Percentiles rank a stretch among this genome's conserved stretches.
These are phyloP conservation scores for Graptemys geographica DNA, from an alignment of 2,797 vertebrate species.

Conservation along the genomic window DNA sequence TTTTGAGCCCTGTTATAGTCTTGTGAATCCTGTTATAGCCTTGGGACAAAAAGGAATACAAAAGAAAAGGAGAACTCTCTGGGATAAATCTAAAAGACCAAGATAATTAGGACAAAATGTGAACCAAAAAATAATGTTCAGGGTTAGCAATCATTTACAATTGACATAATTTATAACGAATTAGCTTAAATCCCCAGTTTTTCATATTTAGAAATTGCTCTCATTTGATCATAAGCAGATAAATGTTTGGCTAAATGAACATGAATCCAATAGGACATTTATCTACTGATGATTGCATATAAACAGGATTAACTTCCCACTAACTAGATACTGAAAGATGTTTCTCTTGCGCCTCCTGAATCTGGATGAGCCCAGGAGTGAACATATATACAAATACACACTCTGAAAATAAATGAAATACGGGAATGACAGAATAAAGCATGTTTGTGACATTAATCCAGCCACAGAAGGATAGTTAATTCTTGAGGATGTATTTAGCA, in stretches of 20 bases:
- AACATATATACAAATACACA: not conserved
- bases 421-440: not conserved
- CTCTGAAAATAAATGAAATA: not conserved
- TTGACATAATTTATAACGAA: not conserved
- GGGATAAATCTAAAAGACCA: not conserved
- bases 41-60: not conserved
- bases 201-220: slow-evolving; percentile 32
- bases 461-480: rapidly evolving
- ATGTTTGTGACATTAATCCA: not conserved
- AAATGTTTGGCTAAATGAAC: not conserved
- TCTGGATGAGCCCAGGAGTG: not conserved
- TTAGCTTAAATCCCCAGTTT: not conserved
- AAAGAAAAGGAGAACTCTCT: not conserved
- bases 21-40: too few species aligned
- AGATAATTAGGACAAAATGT: slow-evolving; percentile 13
- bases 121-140: not conserved
- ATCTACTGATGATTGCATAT: not conserved
- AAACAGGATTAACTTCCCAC: slow-evolving; percentile 8
- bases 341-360: not conserved
- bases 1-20: too few species aligned
- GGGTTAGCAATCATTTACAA: slow-evolving; percentile 24
- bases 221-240: not conserved
- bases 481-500: not conserved
- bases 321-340: not conserved
- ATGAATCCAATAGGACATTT: slow-evolving; percentile 5